These are phyloP conservation scores for Ondatra zibethicus DNA, from an alignment of 2,113 vertebrate genomes.

Conservation along the genomic window DNA sequence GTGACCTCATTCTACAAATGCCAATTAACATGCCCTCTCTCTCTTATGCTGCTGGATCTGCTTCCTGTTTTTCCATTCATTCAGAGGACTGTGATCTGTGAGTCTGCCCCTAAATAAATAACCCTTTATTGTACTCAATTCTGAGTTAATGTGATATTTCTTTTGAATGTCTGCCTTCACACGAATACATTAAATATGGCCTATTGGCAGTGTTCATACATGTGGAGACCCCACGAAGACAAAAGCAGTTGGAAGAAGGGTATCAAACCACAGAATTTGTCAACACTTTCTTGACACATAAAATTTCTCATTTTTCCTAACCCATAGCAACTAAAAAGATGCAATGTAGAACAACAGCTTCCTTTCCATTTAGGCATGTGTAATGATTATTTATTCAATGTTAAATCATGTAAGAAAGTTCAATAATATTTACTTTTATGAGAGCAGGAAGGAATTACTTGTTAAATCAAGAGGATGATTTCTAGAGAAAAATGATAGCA, in stretches of 20 bases:
- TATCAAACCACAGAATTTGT: not conserved
- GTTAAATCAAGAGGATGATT: conserved; percentile 70
- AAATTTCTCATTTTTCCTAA: not conserved
- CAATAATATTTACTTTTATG: conserved; percentile 61
- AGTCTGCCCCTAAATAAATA: no score
- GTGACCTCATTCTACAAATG: no score
- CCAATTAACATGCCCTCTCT: no score
- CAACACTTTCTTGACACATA: not conserved
- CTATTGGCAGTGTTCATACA: not conserved
- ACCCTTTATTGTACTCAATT: no score
- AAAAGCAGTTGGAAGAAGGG: fast-evolving
- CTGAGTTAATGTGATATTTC: no score
- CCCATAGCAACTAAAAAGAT: not conserved
- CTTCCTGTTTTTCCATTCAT: no score
- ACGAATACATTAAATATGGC: not conserved
- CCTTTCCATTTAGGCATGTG: not conserved
- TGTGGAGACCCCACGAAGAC: fast-evolving
- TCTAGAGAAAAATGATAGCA: conserved; percentile 7
- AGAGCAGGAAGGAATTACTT: conserved; percentile 64
- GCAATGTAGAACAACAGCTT: not conserved
- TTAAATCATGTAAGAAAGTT: conserved; percentile 55
- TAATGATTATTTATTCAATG: conserved; percentile 57
- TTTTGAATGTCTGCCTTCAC: no score
- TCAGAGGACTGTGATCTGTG: no score
- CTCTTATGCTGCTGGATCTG: no score